Evolutionary conservation across 1,140 invertebrate genomes (phyloP).

Genomic region (Leptinotarsa lineolata): DNA sequence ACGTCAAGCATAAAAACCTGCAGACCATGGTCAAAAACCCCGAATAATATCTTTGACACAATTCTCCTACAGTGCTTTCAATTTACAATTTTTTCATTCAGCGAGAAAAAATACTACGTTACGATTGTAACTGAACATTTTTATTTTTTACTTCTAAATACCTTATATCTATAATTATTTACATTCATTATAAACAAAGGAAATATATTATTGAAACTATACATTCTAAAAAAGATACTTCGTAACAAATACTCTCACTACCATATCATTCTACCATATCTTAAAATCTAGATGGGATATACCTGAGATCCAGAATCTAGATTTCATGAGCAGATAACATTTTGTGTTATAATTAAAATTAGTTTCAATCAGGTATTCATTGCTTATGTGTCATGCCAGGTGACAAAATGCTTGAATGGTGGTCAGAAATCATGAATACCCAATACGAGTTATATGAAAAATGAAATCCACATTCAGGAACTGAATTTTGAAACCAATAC

Average conservation of each 20-base stretch:
- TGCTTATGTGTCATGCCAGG: neutral
- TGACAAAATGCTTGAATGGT: neutral
- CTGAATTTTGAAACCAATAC: too few species aligned
- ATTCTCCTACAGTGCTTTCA: too few species aligned
- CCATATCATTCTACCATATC: neutral
- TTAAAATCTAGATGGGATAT: conserved; percentile 2
- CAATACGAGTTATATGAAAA: too few species aligned
- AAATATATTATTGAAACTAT: conserved; percentile 26
- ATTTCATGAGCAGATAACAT: neutral
- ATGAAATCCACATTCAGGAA: too few species aligned
- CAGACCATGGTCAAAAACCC: too few species aligned
- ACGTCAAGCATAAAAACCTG: too few species aligned
- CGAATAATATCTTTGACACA: too few species aligned
- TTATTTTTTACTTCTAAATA: conserved; percentile 12
- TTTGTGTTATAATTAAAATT: neutral
- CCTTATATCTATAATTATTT: conserved; percentile 12
- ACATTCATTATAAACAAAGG: conserved; percentile 16
- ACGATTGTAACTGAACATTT: neutral
- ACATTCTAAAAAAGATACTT: conserved; percentile 18
- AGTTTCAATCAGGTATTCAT: conserved; percentile 2
- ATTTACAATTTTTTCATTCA: too few species aligned
- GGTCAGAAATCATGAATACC: neutral
- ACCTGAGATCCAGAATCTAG: neutral
- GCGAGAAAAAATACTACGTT: too few species aligned
- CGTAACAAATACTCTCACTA: conserved; percentile 20